These are phyloP conservation scores for Phyto melanocephala DNA, from an alignment of 2,888 invertebrate genomes.

Conservation along the genomic window DNA sequence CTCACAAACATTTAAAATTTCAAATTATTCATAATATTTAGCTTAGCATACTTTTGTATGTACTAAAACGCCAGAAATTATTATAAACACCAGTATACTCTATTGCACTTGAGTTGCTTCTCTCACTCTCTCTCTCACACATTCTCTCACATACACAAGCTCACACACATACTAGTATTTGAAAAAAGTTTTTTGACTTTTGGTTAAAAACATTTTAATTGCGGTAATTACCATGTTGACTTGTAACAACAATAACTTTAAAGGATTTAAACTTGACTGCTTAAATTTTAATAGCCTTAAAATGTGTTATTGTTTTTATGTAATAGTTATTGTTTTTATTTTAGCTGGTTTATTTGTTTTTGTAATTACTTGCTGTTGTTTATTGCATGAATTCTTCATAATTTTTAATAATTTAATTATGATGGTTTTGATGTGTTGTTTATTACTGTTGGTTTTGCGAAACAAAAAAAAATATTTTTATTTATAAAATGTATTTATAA, in stretches of 20 bases:
- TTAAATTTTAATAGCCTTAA: constrained; percentile 32
- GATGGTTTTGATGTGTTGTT: background rate
- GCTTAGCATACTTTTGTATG: constrained; percentile 6
- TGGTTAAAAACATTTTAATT: constrained; percentile 22
- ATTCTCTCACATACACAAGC: no score
- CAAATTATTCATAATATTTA: background rate
- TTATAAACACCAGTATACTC: no score
- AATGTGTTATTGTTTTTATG: background rate
- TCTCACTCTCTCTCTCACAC: no score
- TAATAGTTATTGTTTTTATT: background rate
- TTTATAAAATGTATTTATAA: constrained; percentile 35
- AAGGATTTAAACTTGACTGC: constrained; percentile 6
- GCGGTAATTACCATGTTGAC: constrained; percentile 42
- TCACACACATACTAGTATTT: no score
- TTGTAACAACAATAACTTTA: constrained; percentile 16
- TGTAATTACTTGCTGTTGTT: background rate
- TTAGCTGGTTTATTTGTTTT: background rate
- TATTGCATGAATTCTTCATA: no score
- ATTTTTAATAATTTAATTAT: constrained; percentile 37
- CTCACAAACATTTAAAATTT: background rate
- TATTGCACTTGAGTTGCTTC: no score
- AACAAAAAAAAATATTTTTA: constrained; percentile 13
- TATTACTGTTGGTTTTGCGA: background rate
- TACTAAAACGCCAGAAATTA: no score
- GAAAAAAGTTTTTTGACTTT: background rate